Conservation (phyloP, 2,888 invertebrate genomes). For the Meliscaeva auricollis region DNA sequence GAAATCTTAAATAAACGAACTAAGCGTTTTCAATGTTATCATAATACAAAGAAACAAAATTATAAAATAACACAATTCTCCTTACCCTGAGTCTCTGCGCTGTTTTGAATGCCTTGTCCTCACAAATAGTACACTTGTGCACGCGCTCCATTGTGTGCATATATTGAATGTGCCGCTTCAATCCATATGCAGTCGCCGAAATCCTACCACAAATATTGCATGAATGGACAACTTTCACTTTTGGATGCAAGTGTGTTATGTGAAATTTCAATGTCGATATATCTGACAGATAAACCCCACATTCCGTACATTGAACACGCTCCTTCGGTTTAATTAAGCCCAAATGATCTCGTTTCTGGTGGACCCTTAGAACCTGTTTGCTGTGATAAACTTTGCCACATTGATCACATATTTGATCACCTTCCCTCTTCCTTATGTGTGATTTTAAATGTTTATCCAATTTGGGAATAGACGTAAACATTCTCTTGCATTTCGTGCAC, state of each 20-base stretch:
- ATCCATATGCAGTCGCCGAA: constrained; percentile 74
- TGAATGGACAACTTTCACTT: constrained; percentile 69
- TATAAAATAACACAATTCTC: too few relatives aligned
- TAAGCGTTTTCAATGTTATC: too few relatives aligned
- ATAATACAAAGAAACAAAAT: too few relatives aligned
- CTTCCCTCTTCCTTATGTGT: constrained; percentile 52
- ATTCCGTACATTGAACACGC: constrained; percentile 74
- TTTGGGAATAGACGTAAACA: constrained; percentile 65
- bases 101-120: constrained; percentile 77
- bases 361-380: not conserved
- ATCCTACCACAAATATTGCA: constrained; percentile 78
- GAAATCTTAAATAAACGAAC: too few relatives aligned
- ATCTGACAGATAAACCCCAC: constrained; percentile 75
- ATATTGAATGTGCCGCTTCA: constrained; percentile 76
- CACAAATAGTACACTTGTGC: constrained; percentile 77
- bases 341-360: constrained; percentile 37
- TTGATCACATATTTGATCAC: constrained; percentile 75
- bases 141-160: constrained; percentile 77
- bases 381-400: constrained; percentile 76
- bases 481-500: constrained; percentile 75
- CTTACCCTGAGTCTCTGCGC: constrained; percentile 16
- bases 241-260: constrained; percentile 76
- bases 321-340: constrained; percentile 60
- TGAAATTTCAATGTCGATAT: constrained; percentile 75
- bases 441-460: constrained; percentile 76